Base-by-base conservation (phyloP, 1,140 invertebrate genomes). In the Lucilia cuprina region DNA sequence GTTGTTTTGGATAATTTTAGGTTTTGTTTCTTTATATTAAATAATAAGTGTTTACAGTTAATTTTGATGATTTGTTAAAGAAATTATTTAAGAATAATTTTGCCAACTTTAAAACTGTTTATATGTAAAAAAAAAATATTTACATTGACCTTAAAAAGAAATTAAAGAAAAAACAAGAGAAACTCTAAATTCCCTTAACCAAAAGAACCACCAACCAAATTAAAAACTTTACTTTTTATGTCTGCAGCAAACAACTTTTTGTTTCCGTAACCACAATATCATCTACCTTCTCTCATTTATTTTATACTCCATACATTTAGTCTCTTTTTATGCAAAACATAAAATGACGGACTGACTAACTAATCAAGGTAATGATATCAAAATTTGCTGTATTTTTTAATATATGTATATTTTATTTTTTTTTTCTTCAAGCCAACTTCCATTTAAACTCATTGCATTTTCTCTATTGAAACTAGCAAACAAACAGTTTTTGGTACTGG, bases 171-270 rank as follows among this genome's bases (percentile, higher is more conserved):
- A 41, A n/a, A 35, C 8, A 41, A 35, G 82, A 82, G 41, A 86
- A 74, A 84, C 75, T 30, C 55, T 77, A 74, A 82, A 60, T 82
- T 80, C 74, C 70, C 83, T 74, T 82, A 84, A 85, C 80, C 75
- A n/a, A 82, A 82, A 19, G 49, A 70, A 83, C 35, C 21, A 14
- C 9, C 80, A 82, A 84, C 80, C 34, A 41, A 50, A 80, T 80
- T 77, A 84, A 80, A 85, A 86, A 85, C 47, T 65, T 82, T 82
- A 2, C 77, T 13, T 35, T 77, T 77, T 19, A 8, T 75, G 35
- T 84, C 88, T 86, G 85, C 70, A 85, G 83, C 74, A 34, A 41
- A 13, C 41, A 34, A 77, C 5, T n/a, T 77, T 17, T 41, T n/a
- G 7, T 19, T 21, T 5, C 3, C 4, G 19, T n/a, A 9, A 1